Percentiles rank a stretch among this genome's conserved stretches.
phyloP scores from a whole-genome alignment of 2,888 invertebrate genomes.

The Lithophane ornitopus region DNA sequence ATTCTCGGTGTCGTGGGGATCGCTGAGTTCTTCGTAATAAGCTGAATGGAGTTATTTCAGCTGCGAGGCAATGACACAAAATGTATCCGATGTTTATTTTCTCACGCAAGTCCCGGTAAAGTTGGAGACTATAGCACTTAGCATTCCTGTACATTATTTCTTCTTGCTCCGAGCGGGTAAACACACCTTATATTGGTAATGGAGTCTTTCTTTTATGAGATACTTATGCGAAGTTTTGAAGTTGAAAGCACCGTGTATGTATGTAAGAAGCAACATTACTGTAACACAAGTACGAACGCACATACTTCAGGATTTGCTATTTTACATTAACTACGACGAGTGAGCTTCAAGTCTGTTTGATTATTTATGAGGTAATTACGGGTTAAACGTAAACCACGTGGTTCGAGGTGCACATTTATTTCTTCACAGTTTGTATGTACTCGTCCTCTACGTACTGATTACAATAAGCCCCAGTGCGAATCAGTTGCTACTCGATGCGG shows the following conservation, averaged over 20 bases:
- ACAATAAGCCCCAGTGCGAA: background rate
- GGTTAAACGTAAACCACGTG: background rate
- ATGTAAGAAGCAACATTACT: background rate
- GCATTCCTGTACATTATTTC: conserved; percentile 19
- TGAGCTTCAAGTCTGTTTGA: background rate
- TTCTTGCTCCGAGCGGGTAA: conserved; percentile 7
- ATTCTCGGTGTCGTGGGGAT: conserved; percentile 36
- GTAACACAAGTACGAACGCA: background rate
- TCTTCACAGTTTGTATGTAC: background rate
- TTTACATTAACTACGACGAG: background rate
- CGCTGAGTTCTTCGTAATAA: conserved; percentile 35
- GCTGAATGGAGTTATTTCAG: conserved; percentile 31
- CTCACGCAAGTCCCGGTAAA: conserved; percentile 15
- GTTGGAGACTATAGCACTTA: conserved; percentile 14
- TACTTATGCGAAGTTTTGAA: conserved; percentile 12
- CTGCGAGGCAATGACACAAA: conserved; percentile 15
- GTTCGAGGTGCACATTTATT: background rate
- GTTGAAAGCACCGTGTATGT: background rate
- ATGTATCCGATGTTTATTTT: conserved; percentile 34
- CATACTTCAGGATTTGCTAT: background rate
- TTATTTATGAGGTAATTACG: conserved; percentile 11
- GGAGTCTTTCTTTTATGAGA: conserved; percentile 8
- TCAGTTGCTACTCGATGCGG: background rate
- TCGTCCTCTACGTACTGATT: background rate
- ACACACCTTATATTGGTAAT: conserved; percentile 5